Percentiles rank a stretch among this genome's conserved stretches.
These are phyloP conservation scores for Atethmia centrago DNA, from an alignment of 2,888 invertebrate genomes.

Conservation along the genomic window DNA sequence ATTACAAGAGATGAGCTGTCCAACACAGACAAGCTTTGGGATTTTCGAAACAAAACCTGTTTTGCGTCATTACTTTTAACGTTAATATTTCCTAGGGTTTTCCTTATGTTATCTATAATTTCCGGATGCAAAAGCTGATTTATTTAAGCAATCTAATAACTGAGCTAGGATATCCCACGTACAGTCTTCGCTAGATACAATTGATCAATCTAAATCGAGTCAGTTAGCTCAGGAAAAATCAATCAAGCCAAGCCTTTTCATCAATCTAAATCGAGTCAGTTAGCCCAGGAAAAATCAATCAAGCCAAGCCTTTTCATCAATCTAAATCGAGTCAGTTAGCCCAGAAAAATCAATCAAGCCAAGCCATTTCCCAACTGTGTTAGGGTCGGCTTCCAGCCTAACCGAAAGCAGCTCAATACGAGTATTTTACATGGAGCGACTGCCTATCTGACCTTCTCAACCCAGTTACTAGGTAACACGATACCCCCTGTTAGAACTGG, in stretches of 20 bases:
- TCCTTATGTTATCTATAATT: constrained; percentile 4
- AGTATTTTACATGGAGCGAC: background rate
- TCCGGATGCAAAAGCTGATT: background rate
- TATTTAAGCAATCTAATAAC: background rate
- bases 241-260: too few relatives aligned
- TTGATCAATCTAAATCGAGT: background rate
- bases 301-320: background rate
- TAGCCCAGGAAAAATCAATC: background rate
- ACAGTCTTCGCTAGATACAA: background rate
- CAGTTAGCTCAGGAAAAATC: background rate
- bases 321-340: background rate
- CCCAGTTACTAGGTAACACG: background rate
- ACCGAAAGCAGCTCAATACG: background rate
- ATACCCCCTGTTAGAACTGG: background rate
- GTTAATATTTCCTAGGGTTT: background rate
- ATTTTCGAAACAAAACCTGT: constrained; percentile 9
- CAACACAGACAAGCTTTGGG: background rate
- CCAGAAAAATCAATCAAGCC: background rate
- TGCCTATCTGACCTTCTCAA: background rate
- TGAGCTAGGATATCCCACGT: background rate
- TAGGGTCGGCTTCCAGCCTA: background rate
- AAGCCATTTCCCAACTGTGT: background rate
- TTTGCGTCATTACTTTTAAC: background rate
- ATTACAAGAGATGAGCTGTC: background rate
- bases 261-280: background rate